Evolutionary conservation across 2,797 vertebrate genomes (phyloP).

Genomic region (Acridotheres tristis): DNA sequence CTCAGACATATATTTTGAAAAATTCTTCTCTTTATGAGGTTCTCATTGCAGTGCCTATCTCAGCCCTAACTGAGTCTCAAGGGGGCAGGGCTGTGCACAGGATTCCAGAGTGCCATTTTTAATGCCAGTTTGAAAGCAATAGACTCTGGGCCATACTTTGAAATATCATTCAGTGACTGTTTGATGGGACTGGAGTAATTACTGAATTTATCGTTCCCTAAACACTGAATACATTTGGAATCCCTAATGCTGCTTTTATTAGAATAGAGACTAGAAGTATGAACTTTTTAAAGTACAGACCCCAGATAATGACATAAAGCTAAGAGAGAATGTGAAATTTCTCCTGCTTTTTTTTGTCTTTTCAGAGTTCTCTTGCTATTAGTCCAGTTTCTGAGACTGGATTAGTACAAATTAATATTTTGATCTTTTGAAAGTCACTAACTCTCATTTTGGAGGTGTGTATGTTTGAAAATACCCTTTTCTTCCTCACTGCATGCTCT

Average conservation of each 20-base stretch:
- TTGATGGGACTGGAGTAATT: not conserved
- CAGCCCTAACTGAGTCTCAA: not conserved
- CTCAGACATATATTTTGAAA: not conserved
- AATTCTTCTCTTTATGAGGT: not conserved
- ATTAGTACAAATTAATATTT: not conserved
- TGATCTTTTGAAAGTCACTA: not conserved
- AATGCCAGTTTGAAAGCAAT: not conserved
- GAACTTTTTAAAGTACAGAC: not conserved
- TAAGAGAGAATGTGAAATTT: not conserved
- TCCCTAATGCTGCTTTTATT: not conserved
- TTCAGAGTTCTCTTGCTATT: not conserved
- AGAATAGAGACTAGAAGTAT: not conserved
- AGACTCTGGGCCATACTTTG: not conserved
- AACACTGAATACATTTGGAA: not conserved
- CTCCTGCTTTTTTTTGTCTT: not conserved
- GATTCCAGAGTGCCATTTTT: not conserved
- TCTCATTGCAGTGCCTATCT: not conserved
- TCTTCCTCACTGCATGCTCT: not conserved
- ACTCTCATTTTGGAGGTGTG: not conserved
- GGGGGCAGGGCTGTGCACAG: not conserved
- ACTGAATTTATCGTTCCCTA: not conserved
- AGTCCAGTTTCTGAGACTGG: not conserved
- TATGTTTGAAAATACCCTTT: not conserved
- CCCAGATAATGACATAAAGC: not conserved
- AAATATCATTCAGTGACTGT: not conserved